These are phyloP conservation scores for Drosophila pseudoobscura DNA, from an alignment of 1,140 invertebrate genomes.

Conservation along the genomic window DNA sequence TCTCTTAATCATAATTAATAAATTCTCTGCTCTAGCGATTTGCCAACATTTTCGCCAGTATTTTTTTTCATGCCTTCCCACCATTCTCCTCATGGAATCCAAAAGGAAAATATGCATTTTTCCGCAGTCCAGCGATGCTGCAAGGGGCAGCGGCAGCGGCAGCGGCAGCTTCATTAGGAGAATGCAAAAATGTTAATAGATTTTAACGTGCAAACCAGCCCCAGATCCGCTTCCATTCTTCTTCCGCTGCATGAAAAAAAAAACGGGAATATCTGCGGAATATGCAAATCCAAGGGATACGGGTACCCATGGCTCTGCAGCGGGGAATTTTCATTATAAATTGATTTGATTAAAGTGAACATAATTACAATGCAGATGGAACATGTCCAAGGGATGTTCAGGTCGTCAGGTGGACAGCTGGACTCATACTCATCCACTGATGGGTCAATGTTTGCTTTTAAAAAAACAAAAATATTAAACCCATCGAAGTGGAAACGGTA, in stretches of 20 bases:
- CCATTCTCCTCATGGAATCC: conserved; percentile 55
- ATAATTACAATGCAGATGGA: conserved; percentile 73
- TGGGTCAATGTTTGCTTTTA: no score
- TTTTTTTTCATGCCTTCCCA: conserved; percentile 26
- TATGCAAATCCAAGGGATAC: conserved; percentile 50
- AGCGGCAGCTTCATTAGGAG: conserved; percentile 54
- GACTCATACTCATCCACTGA: not conserved
- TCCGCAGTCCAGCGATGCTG: conserved; percentile 11
- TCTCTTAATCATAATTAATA: conserved; percentile 63
- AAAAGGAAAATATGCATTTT: conserved; percentile 46
- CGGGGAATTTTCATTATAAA: conserved; percentile 69
- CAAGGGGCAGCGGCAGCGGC: not conserved
- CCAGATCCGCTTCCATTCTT: not conserved
- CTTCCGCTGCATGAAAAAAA: conserved; percentile 11
- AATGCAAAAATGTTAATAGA: conserved; percentile 70
- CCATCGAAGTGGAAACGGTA: conserved; percentile 33
- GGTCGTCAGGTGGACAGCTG: not conserved
- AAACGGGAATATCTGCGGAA: conserved; percentile 41
- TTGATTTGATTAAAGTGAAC: conserved; percentile 70
- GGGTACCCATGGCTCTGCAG: conserved; percentile 39
- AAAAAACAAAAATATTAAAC: not conserved
- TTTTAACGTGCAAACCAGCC: conserved; percentile 29
- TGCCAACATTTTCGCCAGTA: conserved; percentile 60
- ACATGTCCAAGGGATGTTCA: conserved; percentile 14
- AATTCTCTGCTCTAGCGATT: conserved; percentile 60